Base-by-base conservation (phyloP, 2,888 invertebrate species). In the Coecobrya sp. region DNA sequence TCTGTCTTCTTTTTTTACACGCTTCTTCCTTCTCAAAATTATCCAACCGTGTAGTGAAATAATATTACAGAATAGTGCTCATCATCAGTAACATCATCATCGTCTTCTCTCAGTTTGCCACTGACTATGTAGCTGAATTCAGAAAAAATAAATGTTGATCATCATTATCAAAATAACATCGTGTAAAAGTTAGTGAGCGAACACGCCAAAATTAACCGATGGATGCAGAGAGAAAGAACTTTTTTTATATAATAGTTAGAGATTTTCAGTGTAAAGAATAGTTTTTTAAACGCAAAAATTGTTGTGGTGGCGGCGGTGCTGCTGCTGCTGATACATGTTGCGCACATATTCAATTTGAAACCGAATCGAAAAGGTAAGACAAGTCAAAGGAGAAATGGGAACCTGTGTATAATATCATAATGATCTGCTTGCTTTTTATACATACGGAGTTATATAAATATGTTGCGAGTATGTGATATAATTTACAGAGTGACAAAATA, bases 21-120 rank as follows among this genome's bases (percentile, higher is more conserved):
- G 11, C 76, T 59, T 59, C 73, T 86, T 86, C 86, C 86, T 86
- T 76, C 86, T 86, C 86, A 86, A 76, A 86, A 55, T 73, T 86
- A 86, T 86, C 86, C 86, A 76, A 86, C 76, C 86, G 76, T 86
- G 55, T 42, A 86, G 73, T 30, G 55, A 86, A 86, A 86, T 52
- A 65, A 86, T 22, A 86, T 27, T n/a, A n/a, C n/a, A 65, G 27
- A 65, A 30, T 27, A 65, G 27, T 30, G 16, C 27, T 27, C 27
- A 62, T 7, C 19, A 62, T 8, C 62, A 62, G 62, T 25, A 65
- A 27, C 30, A 65, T 45, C 73, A 76, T 25, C 65, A 65, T 70
- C 13, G n/a, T 70, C n/a, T 81, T 55, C 81, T 52, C 13, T 16
- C 55, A 55, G 49, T 19, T n/a, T 55, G 70, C 42, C 65, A 65